Evolutionary conservation across 2,797 vertebrate species (phyloP).

Genomic region (Sebastes wilsoni): DNA sequence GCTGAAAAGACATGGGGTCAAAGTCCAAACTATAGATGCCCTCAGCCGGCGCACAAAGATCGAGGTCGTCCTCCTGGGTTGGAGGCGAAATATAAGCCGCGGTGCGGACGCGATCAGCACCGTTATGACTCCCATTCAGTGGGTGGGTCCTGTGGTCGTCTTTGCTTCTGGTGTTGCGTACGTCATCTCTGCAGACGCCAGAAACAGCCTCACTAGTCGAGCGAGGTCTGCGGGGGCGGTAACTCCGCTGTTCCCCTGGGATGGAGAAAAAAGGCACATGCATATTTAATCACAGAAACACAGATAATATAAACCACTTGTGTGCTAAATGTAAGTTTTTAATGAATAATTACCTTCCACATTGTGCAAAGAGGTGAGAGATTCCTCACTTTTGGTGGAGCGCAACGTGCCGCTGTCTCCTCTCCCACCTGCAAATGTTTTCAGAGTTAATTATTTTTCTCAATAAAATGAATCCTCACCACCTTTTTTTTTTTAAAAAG

Average conservation of each 20-base stretch:
- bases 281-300: background rate
- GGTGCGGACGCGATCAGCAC: constrained; percentile 74
- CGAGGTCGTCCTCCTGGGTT: constrained; percentile 86
- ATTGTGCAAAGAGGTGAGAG: constrained; percentile 93
- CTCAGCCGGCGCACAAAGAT: constrained; percentile 87
- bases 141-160: constrained; percentile 84
- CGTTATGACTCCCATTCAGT: constrained; percentile 80
- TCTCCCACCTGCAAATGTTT: constrained; percentile 85
- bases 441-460: constrained; percentile 10
- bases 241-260: constrained; percentile 88
- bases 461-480: background rate
- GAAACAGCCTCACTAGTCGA: constrained; percentile 94
- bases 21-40: constrained; percentile 93
- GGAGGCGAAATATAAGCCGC: constrained; percentile 54
- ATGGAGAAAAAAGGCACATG: constrained; percentile 4
- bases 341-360: constrained; percentile 85
- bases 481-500: background rate
- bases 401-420: constrained; percentile 92
- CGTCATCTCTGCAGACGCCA: constrained; percentile 85
- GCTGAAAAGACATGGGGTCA: constrained; percentile 95
- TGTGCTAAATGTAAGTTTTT: background rate
- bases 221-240: constrained; percentile 88
- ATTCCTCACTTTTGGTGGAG: constrained; percentile 97
- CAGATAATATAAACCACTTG: background rate
- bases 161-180: constrained; percentile 82